Percentiles rank a stretch among this genome's conserved stretches.
phyloP scores from a whole-genome alignment of 2,888 invertebrate genomes.

The Empis stercorea region DNA sequence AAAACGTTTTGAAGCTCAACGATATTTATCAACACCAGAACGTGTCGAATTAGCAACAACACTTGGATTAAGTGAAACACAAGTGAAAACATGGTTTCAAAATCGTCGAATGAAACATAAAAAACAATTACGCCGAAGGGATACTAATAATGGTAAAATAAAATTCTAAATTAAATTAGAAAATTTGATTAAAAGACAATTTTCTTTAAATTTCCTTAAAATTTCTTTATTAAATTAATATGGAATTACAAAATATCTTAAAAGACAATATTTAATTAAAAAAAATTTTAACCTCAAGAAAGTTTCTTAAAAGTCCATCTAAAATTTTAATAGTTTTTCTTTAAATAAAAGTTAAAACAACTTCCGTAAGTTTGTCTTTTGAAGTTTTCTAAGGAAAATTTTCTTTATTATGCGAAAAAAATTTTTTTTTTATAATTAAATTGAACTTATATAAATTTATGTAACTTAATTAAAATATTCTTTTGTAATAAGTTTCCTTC shows the following conservation, averaged over 20 bases:
- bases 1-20: slow-evolving; percentile 86
- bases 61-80: slow-evolving; percentile 85
- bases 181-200: slow-evolving; percentile 2
- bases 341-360: too few species aligned
- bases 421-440: too few species aligned
- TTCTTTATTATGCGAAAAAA: too few species aligned
- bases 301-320: not conserved
- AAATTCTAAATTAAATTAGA: not conserved
- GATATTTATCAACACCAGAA: slow-evolving; percentile 92
- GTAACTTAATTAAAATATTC: too few species aligned
- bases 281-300: slow-evolving; percentile 1
- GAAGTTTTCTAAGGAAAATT: too few species aligned
- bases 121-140: slow-evolving; percentile 54
- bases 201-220: slow-evolving; percentile 9
- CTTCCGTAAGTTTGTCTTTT: too few species aligned
- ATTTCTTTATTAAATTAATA: slow-evolving; percentile 9
- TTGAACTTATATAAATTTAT: too few species aligned
- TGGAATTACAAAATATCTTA: slow-evolving; percentile 10
- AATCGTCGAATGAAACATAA: slow-evolving; percentile 95
- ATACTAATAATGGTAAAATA: slow-evolving; percentile 34
- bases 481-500: slow-evolving; percentile 7
- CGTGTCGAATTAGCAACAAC: slow-evolving; percentile 88
- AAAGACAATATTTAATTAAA: not conserved
- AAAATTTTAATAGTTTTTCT: too few species aligned
- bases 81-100: slow-evolving; percentile 98